These are phyloP conservation scores for Tachysurus vachellii DNA, from an alignment of 2,113 vertebrate genomes.

Conservation along the genomic window DNA sequence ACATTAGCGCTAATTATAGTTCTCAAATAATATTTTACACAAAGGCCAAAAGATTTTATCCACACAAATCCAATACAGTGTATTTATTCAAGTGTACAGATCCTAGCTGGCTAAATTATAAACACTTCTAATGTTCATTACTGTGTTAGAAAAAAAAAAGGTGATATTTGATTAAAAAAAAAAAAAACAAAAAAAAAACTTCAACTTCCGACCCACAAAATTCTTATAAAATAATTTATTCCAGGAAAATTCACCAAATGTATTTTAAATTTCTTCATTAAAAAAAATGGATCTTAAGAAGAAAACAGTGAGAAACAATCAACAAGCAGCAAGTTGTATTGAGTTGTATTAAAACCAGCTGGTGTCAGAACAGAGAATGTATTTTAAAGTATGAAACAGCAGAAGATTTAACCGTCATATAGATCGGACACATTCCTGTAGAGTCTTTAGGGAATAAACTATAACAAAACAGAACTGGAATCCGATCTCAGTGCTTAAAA, in stretches of 20 bases:
- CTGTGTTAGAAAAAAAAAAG: background rate
- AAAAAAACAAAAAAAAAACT: background rate
- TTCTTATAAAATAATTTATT: constrained; percentile 16
- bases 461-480: background rate
- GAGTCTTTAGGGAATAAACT: background rate
- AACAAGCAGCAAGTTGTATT: background rate
- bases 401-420: background rate
- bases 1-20: background rate
- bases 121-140: background rate
- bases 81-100: background rate
- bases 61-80: background rate
- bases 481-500: background rate
- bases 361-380: background rate
- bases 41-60: background rate
- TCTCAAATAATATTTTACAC: background rate
- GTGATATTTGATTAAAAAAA: background rate
- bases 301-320: background rate
- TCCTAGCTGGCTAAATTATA: background rate
- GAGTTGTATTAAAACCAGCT: background rate
- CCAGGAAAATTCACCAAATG: background rate
- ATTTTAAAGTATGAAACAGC: background rate
- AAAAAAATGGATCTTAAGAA: background rate
- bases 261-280: background rate
- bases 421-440: background rate
- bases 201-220: background rate